Evolutionary conservation across 2,888 invertebrate genomes (phyloP).

Genomic region (Salticus scenicus): DNA sequence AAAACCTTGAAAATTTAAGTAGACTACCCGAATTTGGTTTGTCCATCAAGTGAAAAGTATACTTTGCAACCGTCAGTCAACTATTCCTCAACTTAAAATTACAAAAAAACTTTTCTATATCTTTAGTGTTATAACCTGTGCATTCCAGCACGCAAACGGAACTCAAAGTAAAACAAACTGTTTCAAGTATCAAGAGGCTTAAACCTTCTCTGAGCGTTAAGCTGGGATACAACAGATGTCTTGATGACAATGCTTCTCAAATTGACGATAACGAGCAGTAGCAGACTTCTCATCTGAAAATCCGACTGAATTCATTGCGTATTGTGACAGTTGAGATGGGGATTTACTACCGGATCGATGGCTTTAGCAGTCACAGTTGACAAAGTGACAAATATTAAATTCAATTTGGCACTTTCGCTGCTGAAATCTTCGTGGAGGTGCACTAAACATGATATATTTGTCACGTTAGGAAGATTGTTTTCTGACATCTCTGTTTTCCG

Average conservation of each 20-base stretch:
- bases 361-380: constrained; percentile 5
- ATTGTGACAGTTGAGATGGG: constrained; percentile 24
- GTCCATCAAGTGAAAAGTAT: too few species aligned
- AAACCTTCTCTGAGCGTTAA: not conserved
- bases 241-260: not conserved
- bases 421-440: not conserved
- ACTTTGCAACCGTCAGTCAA: too few species aligned
- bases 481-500: not conserved
- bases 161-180: not conserved
- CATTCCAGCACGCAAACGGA: not conserved
- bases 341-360: constrained; percentile 38
- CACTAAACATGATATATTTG: not conserved
- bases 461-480: not conserved
- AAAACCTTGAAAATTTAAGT: too few species aligned
- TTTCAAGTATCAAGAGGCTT: not conserved
- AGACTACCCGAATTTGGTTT: too few species aligned
- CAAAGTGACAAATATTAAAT: constrained; percentile 44
- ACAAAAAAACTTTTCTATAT: too few species aligned
- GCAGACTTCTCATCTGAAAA: not conserved
- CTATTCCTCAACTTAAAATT: too few species aligned
- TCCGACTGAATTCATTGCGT: not conserved
- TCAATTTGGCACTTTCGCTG: constrained; percentile 30
- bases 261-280: constrained; percentile 11
- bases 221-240: not conserved
- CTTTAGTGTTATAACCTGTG: not conserved